Conservation (phyloP, 2,888 invertebrate genomes). For the Sphaerophoria rueppellii region DNA sequence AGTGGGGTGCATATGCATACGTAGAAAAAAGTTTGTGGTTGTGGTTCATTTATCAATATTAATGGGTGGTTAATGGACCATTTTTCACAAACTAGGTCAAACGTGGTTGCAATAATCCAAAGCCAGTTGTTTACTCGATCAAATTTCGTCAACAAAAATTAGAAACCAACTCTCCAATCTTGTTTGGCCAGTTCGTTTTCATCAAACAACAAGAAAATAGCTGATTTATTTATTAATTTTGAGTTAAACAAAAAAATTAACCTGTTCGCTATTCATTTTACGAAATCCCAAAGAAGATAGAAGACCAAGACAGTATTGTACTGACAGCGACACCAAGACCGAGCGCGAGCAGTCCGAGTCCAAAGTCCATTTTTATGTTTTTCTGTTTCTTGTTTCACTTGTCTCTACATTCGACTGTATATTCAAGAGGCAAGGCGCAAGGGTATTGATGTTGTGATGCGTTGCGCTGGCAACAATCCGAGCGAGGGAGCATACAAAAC, state of each 20-base stretch:
- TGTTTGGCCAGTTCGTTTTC: neutral
- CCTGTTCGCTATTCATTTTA: conserved; percentile 25
- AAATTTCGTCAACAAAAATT: neutral
- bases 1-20: too few relatives aligned
- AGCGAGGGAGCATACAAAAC: conserved; percentile 7
- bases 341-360: conserved; percentile 21
- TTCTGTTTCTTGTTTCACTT: conserved; percentile 31
- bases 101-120: conserved; percentile 8
- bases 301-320: too few relatives aligned
- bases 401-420: conserved; percentile 22
- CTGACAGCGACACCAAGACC: too few relatives aligned
- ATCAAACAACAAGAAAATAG: neutral
- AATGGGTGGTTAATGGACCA: conserved; percentile 4
- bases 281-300: conserved; percentile 19
- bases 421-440: conserved; percentile 21
- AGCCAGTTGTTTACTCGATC: neutral
- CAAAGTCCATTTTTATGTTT: conserved; percentile 62
- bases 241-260: neutral
- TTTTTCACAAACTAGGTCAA: conserved; percentile 19
- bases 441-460: conserved; percentile 40
- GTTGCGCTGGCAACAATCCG: conserved; percentile 18
- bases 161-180: neutral
- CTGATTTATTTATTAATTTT: neutral
- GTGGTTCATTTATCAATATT: too few relatives aligned
- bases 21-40: too few relatives aligned